Evolutionary conservation across 1,140 invertebrate genomes (phyloP), one percentile per base, ranked within the genome.

Genomic region (Drosophila ironensis): DNA sequence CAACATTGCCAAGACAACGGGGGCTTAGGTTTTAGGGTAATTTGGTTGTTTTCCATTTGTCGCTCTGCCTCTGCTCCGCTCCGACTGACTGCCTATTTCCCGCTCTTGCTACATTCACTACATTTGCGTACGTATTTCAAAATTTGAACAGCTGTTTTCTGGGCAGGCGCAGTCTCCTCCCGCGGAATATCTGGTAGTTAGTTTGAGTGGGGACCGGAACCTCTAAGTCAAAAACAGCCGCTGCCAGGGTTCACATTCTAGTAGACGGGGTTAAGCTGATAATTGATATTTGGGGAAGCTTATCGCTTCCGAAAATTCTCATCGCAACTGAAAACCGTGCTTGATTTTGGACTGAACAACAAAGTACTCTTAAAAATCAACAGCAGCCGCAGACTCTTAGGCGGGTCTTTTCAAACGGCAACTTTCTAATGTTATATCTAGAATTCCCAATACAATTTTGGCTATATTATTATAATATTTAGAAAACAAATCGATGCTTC

Each of bases 1-100:
- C 73, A 86, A 42, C 69, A 82, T 66, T 70, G 69, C 78, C 78
- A 70, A 50, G 66, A 22, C 66, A 70, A 70, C 66, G 25, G 41
- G 11, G 40, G 20, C 7, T 22, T 8, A 16, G 6, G 41, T 6
- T 5, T 37, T 37, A 11, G 41, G 22, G 20, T 24, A 44, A 14
- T 44, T 61, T 17, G 54, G 45, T 17, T 40, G 56, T 35, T 24
- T 37, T 24, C 20, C 37, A 11, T 12, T 14, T 38, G 11, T 24
- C 41, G n/a, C 11, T 11, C 11, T 11, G 28, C 11, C 11, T 30
- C 11, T 30, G 4, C 5, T 11, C 3, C 2, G n/a, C 11, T 25
- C 48, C 3, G 22, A 59, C 27, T 60, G 14, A 41, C 7, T 8
- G 20, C 30, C 45, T 27, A 25, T 44, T 30, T 14, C 30, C n/a